Evolutionary conservation across 1,140 invertebrate genomes (phyloP).

Genomic region (Euura saliciscinereae): DNA sequence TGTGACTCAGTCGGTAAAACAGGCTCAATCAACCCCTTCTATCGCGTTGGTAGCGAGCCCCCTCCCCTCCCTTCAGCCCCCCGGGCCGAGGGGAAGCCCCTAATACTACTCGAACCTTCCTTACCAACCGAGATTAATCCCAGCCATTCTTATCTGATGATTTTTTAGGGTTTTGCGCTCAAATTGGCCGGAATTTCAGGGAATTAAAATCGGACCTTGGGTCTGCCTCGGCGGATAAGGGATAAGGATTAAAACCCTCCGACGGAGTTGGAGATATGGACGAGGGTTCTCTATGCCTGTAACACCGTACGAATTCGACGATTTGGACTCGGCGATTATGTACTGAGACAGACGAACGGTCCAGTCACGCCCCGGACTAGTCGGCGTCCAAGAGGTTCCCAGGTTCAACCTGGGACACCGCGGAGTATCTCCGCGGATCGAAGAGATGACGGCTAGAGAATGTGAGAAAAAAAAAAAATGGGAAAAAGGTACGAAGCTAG

Average conservation of each 20-base stretch:
- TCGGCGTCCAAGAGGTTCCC: not conserved
- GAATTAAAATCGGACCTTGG: constrained; percentile 9
- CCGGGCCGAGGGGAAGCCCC: too few relatives aligned
- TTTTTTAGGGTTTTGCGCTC: constrained; percentile 15
- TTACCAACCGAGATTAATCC: not conserved
- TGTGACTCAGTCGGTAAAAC: constrained; percentile 43
- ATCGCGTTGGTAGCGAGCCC: not conserved
- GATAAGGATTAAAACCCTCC: constrained; percentile 5
- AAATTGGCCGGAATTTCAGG: constrained; percentile 9
- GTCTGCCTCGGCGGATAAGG: not conserved
- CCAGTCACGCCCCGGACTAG: too few relatives aligned
- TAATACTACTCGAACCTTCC: constrained; percentile 8
- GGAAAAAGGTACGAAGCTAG: too few relatives aligned
- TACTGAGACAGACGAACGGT: too few relatives aligned
- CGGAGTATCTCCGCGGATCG: not conserved
- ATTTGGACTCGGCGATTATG: too few relatives aligned
- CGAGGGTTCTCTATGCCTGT: too few relatives aligned
- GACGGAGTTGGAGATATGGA: too few relatives aligned
- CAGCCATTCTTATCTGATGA: constrained; percentile 7
- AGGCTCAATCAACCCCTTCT: constrained; percentile 41
- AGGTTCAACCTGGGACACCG: not conserved
- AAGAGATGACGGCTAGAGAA: too few relatives aligned
- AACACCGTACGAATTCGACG: too few relatives aligned
- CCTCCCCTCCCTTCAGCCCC: not conserved
- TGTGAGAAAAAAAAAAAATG: too few relatives aligned